Percentiles rank a stretch among this genome's conserved stretches.
Evolutionary conservation across 2,797 vertebrate species (phyloP).

Genomic region (Acanthurus lineatus): DNA sequence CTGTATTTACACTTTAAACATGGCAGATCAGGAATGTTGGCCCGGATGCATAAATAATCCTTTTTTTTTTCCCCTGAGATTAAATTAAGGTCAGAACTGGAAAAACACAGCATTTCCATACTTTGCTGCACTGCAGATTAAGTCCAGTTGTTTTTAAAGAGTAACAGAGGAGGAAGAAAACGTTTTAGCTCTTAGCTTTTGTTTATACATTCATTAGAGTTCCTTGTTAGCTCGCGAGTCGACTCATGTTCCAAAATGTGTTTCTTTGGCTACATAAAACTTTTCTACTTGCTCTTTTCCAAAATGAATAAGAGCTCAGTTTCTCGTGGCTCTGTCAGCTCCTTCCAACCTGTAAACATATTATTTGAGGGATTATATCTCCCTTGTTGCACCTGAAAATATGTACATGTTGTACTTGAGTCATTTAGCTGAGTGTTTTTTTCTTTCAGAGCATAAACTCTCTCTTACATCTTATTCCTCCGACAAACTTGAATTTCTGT

Average conservation of each 20-base stretch:
- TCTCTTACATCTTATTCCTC: no score
- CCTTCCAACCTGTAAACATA: neutral
- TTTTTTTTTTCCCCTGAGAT: neutral
- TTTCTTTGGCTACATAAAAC: conserved; percentile 4
- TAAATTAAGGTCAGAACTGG: neutral
- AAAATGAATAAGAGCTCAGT: neutral
- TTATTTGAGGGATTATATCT: neutral
- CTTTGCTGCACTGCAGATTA: neutral
- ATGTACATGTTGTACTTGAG: neutral
- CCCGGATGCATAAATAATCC: conserved; percentile 30
- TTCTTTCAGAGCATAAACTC: neutral
- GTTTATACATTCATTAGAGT: neutral
- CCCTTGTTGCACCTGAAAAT: neutral
- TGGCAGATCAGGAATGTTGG: conserved; percentile 9
- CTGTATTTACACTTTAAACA: conserved; percentile 31
- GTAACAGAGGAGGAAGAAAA: neutral
- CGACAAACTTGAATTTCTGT: no score
- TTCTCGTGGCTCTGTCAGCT: neutral
- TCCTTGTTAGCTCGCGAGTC: neutral
- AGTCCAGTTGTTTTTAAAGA: no score
- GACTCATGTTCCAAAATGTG: conserved; percentile 8
- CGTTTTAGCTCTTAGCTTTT: neutral
- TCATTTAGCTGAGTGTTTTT: neutral
- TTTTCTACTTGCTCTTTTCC: neutral
- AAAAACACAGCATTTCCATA: neutral